Evolutionary conservation across 1,140 invertebrate species (phyloP), one percentile per base, ranked within the genome.

Genomic region (Olivierus martensii): DNA sequence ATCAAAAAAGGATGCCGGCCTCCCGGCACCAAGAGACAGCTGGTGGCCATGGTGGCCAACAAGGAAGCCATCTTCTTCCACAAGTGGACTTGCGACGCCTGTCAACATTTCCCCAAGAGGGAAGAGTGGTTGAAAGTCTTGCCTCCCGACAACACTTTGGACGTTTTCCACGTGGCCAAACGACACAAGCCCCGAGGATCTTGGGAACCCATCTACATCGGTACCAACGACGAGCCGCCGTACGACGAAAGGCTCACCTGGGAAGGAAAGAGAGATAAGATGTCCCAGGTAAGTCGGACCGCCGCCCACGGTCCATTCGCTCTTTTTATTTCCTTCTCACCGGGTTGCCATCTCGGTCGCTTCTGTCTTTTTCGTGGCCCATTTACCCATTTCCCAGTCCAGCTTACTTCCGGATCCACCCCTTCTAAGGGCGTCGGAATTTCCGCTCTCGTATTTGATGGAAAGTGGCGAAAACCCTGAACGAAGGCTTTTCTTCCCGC

Each of bases 221-320:
- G 84, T 3, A 85, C 82, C 0, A 78, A 80, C 56, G 71, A 76
- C 41, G 84, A 87, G 62, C 85, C 84, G 0, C 74, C 83, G 58
- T 89, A 87, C 66, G 82, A 81, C 56, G 84, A 87, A 65, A 67
- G 75, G 38, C 73, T 89, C 52, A 80, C 80, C 3, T 87, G 84
- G 84, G 84, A 89, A 67, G 84, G 84, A 14, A 74, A 77, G 43
- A 81, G 84, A 58, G 84, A 88, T 62, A 88, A 87, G 74, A 87
- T 87, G 84, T 78, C 87, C 37, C 89, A 92, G 77, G 84, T 85
- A 67, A 67, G 49, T n/a, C n/a, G n/a, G n/a, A n/a, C n/a, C n/a
- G n/a, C n/a, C n/a, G n/a, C n/a, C n/a, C n/a, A n/a, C n/a, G n/a
- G n/a, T n/a, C n/a, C n/a, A n/a, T n/a, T n/a, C n/a, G n/a, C n/a